Evolutionary conservation across 2,888 invertebrate genomes (phyloP).

Genomic region (Spilarctia lutea): DNA sequence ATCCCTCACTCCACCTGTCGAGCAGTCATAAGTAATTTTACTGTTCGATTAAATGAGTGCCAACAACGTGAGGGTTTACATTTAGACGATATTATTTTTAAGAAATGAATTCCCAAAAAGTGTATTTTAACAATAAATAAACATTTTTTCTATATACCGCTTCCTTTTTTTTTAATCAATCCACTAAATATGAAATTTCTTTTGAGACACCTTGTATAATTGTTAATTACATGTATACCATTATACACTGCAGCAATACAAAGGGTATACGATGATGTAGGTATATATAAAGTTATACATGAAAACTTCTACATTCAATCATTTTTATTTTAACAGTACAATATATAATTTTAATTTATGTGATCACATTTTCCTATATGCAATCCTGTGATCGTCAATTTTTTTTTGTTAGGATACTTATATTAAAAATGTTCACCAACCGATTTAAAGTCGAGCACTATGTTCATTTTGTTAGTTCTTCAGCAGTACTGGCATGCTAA

Average conservation of each 20-base stretch:
- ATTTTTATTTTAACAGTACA: background rate
- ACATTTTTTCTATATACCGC: no score
- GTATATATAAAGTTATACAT: background rate
- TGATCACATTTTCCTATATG: background rate
- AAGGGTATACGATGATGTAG: background rate
- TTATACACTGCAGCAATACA: background rate
- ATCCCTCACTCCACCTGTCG: no score
- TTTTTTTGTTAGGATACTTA: background rate
- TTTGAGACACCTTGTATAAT: no score
- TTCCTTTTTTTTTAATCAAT: no score
- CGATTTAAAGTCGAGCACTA: constrained; percentile 29
- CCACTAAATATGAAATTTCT: no score
- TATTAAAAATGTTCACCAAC: constrained; percentile 21
- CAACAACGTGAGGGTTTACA: no score
- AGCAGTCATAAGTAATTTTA: no score
- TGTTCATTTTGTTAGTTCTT: constrained; percentile 33
- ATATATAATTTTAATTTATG: background rate
- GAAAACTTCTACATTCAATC: background rate
- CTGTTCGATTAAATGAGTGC: no score
- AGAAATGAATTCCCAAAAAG: no score
- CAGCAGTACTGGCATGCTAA: constrained; percentile 5
- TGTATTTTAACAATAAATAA: no score
- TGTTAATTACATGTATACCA: background rate
- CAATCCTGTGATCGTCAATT: background rate
- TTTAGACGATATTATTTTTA: no score